phyloP scores from a whole-genome alignment of 2,113 vertebrate species.

The Gulo gulo region DNA sequence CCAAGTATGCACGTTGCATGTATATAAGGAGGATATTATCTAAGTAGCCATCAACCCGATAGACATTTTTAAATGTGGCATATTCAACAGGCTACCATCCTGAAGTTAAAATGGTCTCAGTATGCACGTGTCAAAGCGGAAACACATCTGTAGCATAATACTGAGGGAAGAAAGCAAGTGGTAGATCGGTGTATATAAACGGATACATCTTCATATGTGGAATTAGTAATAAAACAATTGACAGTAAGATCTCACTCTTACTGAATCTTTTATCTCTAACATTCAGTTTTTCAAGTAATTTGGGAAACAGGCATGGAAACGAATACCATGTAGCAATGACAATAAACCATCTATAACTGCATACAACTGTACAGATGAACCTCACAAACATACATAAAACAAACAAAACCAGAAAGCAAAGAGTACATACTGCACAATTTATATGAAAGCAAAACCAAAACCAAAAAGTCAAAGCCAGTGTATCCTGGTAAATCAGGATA shows the following conservation, averaged over 20 bases:
- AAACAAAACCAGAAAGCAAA: neutral
- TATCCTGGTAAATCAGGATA: neutral
- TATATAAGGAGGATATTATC: neutral
- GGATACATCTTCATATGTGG: neutral
- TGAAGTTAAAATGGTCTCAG: neutral
- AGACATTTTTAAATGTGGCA: neutral
- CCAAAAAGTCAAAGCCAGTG: neutral
- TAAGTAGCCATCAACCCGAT: neutral
- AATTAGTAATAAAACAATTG: neutral
- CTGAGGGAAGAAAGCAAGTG: neutral
- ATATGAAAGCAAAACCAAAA: neutral
- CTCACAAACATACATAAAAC: neutral
- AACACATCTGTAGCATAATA: neutral
- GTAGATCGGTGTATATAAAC: neutral
- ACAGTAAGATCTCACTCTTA: neutral
- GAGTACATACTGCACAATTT: neutral
- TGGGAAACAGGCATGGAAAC: neutral
- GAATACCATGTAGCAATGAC: neutral
- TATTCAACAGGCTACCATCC: neutral
- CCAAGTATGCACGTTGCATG: accelerated
- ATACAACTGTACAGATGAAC: neutral
- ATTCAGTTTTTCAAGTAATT: neutral
- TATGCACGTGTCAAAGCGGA: neutral
- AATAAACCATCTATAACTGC: neutral
- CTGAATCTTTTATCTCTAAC: neutral